phyloP scores from a whole-genome alignment of 37 sponge, comb jelly and placozoan species.

The Dysidea cf. avara region DNA sequence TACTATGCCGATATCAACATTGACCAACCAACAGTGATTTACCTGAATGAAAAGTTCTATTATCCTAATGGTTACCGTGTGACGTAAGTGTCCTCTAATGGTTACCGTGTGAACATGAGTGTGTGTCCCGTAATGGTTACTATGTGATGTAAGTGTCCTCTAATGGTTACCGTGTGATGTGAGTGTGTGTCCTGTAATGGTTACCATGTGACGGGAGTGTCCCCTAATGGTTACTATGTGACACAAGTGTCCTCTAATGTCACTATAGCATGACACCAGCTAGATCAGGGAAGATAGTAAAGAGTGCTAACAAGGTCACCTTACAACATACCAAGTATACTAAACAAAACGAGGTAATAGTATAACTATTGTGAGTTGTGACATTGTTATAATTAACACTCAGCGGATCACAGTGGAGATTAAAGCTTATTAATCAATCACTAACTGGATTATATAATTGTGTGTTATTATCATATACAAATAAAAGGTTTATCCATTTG shows the following conservation, averaged over 20 bases:
- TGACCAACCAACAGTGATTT: conserved; percentile 31
- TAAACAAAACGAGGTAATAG: conserved; percentile 1
- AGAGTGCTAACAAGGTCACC: neutral
- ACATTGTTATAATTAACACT: too few relatives aligned
- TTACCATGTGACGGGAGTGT: neutral
- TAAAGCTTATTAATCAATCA: too few relatives aligned
- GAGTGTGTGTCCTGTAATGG: neutral
- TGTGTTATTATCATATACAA: too few relatives aligned
- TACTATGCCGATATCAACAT: conserved; percentile 19
- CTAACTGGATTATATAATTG: too few relatives aligned
- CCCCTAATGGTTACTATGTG: too few relatives aligned
- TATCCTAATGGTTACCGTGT: conserved; percentile 64
- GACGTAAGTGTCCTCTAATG: conserved; percentile 24
- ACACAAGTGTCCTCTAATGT: neutral
- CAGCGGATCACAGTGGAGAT: too few relatives aligned
- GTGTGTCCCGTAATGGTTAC: neutral
- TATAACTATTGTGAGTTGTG: neutral
- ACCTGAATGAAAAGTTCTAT: conserved; percentile 63
- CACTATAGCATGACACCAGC: conserved; percentile 13
- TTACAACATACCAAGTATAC: neutral
- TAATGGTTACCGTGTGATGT: neutral
- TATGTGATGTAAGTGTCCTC: neutral
- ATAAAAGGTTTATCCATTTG: too few relatives aligned
- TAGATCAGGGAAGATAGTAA: conserved; percentile 1
- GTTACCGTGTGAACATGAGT: neutral